Evolutionary conservation across 2,113 vertebrate genomes (phyloP), one percentile per base, ranked within the genome.

Genomic region (Tragelaphus buxtoni): DNA sequence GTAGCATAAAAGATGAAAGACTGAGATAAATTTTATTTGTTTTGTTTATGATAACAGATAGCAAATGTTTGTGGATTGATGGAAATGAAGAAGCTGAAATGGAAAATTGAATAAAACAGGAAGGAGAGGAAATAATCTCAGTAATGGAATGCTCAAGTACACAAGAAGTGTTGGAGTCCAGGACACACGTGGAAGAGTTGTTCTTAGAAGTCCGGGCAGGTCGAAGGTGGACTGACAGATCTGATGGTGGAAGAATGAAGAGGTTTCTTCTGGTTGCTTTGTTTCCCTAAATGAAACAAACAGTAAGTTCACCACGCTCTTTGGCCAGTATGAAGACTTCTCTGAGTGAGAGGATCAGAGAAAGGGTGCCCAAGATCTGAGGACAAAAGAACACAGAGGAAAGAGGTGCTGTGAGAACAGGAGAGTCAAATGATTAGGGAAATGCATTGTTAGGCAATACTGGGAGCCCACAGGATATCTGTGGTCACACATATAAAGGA

Each of bases 1-100:
- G 47, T 51, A 35, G 26, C 28, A 79, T 26, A 17, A n/a, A 42
- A 88, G 26, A 89, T 30, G 58, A 35, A 87, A 61, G 56, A 69
- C 45, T 2, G 55, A 84, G 53, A 87, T 32, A 56, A 30, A 94
- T 83, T 83, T 69, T 72, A 65, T 58, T 92, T 92, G 45, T 76
- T 87, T 56, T 94, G 32, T 61, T 69, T 74, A 72, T 8, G n/a
- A 51, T 53, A 24, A 63, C 51, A 87, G 89, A 49, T 42, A 42
- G 47, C 47, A 47, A 5, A 45, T 76, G 9, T 84, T 82, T 83
- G 20, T 35, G 79, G 9, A n/a, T 0, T 28, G 47, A 84, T 72
- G 28, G 39, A 90, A 90, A 88, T 24, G 14, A 92, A 90, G 45
- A 22, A 39, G 56, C 13, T 45, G 26, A n/a, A 84, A 84, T 82